These are phyloP conservation scores for Philopedon plagiatum DNA, from an alignment of 2,888 invertebrate genomes.

Conservation along the genomic window DNA sequence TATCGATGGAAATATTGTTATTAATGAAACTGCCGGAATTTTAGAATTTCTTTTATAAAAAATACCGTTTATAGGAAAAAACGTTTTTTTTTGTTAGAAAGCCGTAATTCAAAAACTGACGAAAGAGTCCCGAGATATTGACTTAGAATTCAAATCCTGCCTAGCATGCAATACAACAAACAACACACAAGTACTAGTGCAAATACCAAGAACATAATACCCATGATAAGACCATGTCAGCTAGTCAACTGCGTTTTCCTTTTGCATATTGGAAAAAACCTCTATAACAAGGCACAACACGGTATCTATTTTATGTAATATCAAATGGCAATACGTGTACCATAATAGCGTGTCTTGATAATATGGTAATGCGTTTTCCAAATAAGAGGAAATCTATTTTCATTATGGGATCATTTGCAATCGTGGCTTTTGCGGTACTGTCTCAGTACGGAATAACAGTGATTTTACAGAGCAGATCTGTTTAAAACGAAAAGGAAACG, in stretches of 20 bases:
- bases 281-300: conserved; percentile 39
- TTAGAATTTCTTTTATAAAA: too few relatives aligned
- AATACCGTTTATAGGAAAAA: too few relatives aligned
- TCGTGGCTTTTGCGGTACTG: conserved; percentile 1
- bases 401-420: conserved; percentile 27
- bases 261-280: conserved; percentile 26
- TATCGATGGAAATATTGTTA: too few relatives aligned
- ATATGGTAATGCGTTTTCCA: conserved; percentile 34
- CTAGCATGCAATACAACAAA: too few relatives aligned
- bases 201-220: conserved; percentile 9
- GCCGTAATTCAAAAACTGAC: too few relatives aligned
- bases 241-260: conserved; percentile 16
- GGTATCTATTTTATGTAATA: conserved; percentile 27
- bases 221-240: conserved; percentile 6
- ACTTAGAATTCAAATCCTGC: too few relatives aligned
- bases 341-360: conserved; percentile 30
- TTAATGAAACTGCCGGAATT: too few relatives aligned
- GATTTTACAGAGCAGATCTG: neutral
- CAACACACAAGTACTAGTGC: too few relatives aligned
- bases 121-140: too few relatives aligned
- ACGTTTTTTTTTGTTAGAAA: too few relatives aligned
- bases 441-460: neutral
- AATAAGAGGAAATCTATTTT: conserved; percentile 35
- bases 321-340: conserved; percentile 22
- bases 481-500: neutral